phyloP scores from a whole-genome alignment of 2,113 vertebrate genomes.

The Thamnaconus septentrionalis region DNA sequence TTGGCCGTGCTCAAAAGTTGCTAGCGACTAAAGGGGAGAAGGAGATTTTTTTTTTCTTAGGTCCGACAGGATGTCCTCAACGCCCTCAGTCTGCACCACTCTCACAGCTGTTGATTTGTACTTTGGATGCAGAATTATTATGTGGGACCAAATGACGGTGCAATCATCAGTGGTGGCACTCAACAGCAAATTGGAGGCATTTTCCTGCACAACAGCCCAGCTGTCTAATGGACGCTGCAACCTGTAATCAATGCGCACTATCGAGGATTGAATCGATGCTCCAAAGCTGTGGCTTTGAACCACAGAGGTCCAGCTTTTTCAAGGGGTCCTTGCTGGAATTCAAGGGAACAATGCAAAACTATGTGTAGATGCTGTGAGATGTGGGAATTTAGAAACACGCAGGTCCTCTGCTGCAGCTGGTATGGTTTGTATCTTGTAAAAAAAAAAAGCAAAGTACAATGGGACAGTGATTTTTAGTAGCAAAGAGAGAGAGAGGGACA shows the following conservation, averaged over 20 bases:
- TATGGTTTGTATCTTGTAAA: too few relatives aligned
- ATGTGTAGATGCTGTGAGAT: background rate
- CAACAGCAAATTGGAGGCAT: slow-evolving; percentile 22
- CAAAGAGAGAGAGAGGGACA: too few relatives aligned
- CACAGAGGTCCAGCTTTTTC: background rate
- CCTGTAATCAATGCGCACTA: slow-evolving; percentile 10
- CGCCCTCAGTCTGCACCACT: too few relatives aligned
- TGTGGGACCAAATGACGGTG: slow-evolving; percentile 14
- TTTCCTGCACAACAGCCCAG: slow-evolving; percentile 11
- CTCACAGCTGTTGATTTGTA: background rate
- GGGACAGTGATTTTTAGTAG: too few relatives aligned
- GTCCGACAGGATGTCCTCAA: background rate
- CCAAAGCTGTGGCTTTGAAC: background rate
- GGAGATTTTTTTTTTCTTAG: background rate
- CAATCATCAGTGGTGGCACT: slow-evolving; percentile 1
- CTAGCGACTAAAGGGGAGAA: slow-evolving; percentile 14
- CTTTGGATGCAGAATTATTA: too few relatives aligned
- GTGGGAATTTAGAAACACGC: background rate
- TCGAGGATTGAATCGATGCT: slow-evolving; percentile 1
- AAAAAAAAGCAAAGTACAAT: too few relatives aligned
- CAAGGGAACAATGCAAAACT: too few relatives aligned
- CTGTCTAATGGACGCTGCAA: slow-evolving; percentile 1
- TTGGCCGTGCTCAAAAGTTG: slow-evolving; percentile 11
- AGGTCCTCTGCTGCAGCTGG: slow-evolving; percentile 3
- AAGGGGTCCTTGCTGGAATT: too few relatives aligned